phyloP scores from a whole-genome alignment of 2,797 vertebrate genomes.

The Anguilla anguilla region DNA sequence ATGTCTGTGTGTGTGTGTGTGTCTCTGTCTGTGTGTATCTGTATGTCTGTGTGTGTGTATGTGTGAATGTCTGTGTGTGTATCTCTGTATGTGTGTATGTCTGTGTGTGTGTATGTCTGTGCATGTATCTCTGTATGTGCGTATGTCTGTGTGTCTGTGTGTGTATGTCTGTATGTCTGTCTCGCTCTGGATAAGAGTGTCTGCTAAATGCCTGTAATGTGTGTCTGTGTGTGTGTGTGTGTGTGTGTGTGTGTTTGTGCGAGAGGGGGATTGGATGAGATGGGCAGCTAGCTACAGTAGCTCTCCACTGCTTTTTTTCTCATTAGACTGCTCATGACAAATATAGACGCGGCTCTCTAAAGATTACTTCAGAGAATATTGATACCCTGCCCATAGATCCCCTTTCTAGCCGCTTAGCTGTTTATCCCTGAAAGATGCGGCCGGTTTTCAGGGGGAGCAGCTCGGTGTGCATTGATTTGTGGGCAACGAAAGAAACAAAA shows the following conservation, averaged over 20 bases:
- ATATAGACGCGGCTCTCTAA: constrained; percentile 45
- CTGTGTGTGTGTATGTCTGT: too few relatives aligned
- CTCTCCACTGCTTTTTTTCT: constrained; percentile 63
- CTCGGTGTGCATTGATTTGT: constrained; percentile 65
- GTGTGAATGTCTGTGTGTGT: too few relatives aligned
- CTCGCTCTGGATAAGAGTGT: too few relatives aligned
- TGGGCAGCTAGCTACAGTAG: constrained; percentile 42
- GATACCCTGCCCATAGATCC: constrained; percentile 47
- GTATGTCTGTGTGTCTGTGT: too few relatives aligned
- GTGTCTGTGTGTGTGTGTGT: constrained; percentile 22
- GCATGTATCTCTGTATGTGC: too few relatives aligned
- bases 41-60: too few relatives aligned
- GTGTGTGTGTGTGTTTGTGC: constrained; percentile 8
- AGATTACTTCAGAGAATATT: constrained; percentile 56
- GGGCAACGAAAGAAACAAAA: constrained; percentile 29
- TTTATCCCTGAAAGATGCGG: constrained; percentile 60
- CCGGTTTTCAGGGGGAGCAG: constrained; percentile 42
- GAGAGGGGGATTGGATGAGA: constrained; percentile 35
- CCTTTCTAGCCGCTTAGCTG: constrained; percentile 53
- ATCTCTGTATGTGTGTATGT: too few relatives aligned
- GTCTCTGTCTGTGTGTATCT: too few relatives aligned
- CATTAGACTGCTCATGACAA: constrained; percentile 45
- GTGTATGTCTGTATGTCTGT: too few relatives aligned
- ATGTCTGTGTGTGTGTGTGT: too few relatives aligned
- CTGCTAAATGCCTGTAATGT: too few relatives aligned